phyloP scores from a whole-genome alignment of 2,888 invertebrate genomes.

The Nipponacmea schrenckii region DNA sequence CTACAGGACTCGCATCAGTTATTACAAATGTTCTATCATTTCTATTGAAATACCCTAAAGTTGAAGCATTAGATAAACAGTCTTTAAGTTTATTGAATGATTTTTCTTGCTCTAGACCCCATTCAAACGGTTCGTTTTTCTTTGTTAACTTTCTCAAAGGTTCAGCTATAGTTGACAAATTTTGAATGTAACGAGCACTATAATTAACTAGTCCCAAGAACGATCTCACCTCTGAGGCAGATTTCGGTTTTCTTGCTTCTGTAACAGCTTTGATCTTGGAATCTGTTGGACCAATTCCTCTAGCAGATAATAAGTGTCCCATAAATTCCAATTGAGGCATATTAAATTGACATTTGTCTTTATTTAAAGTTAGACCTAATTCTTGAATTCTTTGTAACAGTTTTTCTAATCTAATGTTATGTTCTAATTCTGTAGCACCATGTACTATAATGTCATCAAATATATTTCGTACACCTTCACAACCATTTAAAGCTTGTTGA shows the following conservation, averaged over 20 bases:
- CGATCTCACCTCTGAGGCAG: slow-evolving; percentile 11
- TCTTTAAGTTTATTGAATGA: no score
- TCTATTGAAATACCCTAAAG: no score
- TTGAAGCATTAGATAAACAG: no score
- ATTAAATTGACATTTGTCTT: slow-evolving; percentile 37
- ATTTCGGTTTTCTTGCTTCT: slow-evolving; percentile 22
- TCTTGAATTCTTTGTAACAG: slow-evolving; percentile 29
- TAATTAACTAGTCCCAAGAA: slow-evolving; percentile 12
- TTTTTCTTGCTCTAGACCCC: no score
- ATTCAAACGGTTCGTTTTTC: background rate
- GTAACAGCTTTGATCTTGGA: slow-evolving; percentile 20
- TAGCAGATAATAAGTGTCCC: slow-evolving; percentile 25
- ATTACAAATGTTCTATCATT: no score
- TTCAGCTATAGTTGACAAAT: background rate
- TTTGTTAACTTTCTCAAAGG: slow-evolving; percentile 1
- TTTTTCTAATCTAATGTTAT: slow-evolving; percentile 25
- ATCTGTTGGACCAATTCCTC: slow-evolving; percentile 19
- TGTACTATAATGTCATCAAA: slow-evolving; percentile 36
- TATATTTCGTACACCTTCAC: slow-evolving; percentile 29
- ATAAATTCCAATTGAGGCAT: slow-evolving; percentile 26
- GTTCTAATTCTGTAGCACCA: slow-evolving; percentile 30
- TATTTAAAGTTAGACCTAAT: slow-evolving; percentile 34
- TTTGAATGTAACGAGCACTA: slow-evolving; percentile 11
- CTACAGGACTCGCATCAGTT: no score
- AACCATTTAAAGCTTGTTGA: slow-evolving; percentile 22